phyloP scores from a whole-genome alignment of 2,797 vertebrate genomes.

The Aphelocoma californica region DNA sequence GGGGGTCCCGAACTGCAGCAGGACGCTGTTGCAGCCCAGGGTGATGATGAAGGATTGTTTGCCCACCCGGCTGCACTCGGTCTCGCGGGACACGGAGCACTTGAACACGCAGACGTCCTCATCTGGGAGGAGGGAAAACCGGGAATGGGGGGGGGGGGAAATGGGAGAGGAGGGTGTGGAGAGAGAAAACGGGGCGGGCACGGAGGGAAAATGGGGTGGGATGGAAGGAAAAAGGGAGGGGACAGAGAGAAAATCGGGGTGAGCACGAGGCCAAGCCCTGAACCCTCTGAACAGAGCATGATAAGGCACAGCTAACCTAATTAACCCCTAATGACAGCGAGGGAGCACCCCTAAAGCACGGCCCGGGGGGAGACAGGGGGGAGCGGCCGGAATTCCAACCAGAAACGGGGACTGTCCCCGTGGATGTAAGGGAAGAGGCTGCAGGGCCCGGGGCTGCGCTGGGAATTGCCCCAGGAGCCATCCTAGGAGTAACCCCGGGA shows the following conservation, averaged over 20 bases:
- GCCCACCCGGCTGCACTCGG: constrained; percentile 94
- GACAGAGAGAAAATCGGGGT: background rate
- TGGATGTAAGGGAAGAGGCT: fast-evolving
- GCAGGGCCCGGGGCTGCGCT: background rate
- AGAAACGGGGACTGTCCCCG: background rate
- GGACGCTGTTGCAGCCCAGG: constrained; percentile 93
- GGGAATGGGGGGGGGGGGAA: background rate
- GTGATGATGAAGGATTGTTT: constrained; percentile 98
- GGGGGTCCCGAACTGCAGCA: constrained; percentile 92
- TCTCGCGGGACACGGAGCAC: constrained; percentile 89
- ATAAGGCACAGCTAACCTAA: background rate
- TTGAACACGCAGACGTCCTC: constrained; percentile 94
- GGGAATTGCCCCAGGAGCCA: background rate
- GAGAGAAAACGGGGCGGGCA: background rate
- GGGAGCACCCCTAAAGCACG: background rate
- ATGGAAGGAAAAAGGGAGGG: background rate
- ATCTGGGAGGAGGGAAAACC: constrained; percentile 64
- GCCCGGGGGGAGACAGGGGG: too few relatives aligned
- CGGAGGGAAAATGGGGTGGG: background rate
- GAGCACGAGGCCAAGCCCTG: background rate
- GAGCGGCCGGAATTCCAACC: background rate
- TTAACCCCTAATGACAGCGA: background rate
- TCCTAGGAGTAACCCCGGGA: too few relatives aligned
- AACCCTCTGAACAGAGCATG: background rate
- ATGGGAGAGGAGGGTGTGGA: background rate